A percentile compares a stretch with the other conserved stretches of the same genome.
Evolutionary conservation across 2,888 invertebrate species (phyloP).

Genomic region (Ellobium chinense): DNA sequence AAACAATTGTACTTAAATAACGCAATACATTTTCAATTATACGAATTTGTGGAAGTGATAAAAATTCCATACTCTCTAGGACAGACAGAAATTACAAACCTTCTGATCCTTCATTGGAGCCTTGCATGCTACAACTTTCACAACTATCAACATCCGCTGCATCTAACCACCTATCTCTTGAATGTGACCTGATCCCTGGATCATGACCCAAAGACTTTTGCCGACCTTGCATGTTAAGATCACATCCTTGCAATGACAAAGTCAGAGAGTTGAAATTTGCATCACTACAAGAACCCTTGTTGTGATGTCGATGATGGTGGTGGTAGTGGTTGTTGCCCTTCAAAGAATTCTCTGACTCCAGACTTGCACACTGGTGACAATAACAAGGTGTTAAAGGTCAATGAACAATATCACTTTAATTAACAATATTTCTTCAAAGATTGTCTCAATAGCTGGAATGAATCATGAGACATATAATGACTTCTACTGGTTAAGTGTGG

Average conservation of each 20-base stretch:
- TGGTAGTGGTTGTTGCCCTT: slow-evolving; percentile 4
- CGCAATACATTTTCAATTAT: too few species aligned
- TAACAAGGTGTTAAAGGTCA: too few species aligned
- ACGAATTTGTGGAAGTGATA: too few species aligned
- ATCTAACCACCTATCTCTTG: slow-evolving; percentile 9
- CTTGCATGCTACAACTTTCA: slow-evolving; percentile 88
- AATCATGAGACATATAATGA: too few species aligned
- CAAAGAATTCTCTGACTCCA: slow-evolving; percentile 15
- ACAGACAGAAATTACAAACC: slow-evolving; percentile 25
- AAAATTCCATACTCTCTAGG: too few species aligned
- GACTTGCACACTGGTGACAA: slow-evolving; percentile 42
- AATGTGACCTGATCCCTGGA: background rate
- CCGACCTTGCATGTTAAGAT: slow-evolving; percentile 10
- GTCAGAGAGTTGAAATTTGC: slow-evolving; percentile 48
- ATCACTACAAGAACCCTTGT: slow-evolving; percentile 29
- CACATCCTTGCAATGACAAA: slow-evolving; percentile 43
- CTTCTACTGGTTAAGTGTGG: too few species aligned
- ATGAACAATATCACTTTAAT: too few species aligned
- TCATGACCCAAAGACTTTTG: slow-evolving; percentile 14
- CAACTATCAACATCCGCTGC: slow-evolving; percentile 83
- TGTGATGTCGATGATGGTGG: background rate
- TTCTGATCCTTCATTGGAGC: slow-evolving; percentile 93
- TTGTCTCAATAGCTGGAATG: too few species aligned
- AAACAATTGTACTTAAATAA: background rate
- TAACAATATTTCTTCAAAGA: too few species aligned